These are phyloP conservation scores for Pseudois nayaur DNA, from an alignment of 2,113 vertebrate genomes.

Conservation along the genomic window DNA sequence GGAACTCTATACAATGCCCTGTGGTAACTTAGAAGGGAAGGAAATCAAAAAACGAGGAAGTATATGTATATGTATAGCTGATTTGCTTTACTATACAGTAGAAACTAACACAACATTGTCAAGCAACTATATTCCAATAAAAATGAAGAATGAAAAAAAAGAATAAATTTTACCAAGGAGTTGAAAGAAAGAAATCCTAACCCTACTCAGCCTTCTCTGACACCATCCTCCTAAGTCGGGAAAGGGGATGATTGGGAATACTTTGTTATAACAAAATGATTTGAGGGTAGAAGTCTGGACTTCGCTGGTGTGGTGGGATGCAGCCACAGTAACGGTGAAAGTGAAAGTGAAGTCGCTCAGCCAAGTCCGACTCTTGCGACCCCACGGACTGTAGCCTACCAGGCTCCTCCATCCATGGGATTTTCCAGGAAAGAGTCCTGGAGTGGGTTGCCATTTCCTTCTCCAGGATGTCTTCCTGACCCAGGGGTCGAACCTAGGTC, in stretches of 20 bases:
- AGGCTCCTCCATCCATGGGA: background rate
- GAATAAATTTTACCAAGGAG: background rate
- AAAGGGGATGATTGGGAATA: background rate
- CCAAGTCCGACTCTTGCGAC: background rate
- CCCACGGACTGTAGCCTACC: background rate
- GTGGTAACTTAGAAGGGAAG: background rate
- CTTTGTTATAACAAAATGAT: background rate
- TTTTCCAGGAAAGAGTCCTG: background rate
- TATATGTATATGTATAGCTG: background rate
- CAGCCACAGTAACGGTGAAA: background rate
- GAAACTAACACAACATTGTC: background rate
- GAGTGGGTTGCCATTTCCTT: background rate
- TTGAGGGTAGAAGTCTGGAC: background rate
- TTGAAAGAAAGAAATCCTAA: background rate
- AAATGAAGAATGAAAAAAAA: background rate
- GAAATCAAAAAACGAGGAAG: background rate
- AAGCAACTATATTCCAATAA: background rate
- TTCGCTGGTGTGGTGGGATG: background rate
- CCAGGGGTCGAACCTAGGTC: rapidly evolving
- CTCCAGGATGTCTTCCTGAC: background rate
- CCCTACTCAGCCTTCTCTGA: background rate
- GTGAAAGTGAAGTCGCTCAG: background rate
- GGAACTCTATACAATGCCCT: background rate
- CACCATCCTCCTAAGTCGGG: background rate
- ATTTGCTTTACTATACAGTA: background rate